phyloP scores from a whole-genome alignment of 2,797 vertebrate species.

The Columba guinea region DNA sequence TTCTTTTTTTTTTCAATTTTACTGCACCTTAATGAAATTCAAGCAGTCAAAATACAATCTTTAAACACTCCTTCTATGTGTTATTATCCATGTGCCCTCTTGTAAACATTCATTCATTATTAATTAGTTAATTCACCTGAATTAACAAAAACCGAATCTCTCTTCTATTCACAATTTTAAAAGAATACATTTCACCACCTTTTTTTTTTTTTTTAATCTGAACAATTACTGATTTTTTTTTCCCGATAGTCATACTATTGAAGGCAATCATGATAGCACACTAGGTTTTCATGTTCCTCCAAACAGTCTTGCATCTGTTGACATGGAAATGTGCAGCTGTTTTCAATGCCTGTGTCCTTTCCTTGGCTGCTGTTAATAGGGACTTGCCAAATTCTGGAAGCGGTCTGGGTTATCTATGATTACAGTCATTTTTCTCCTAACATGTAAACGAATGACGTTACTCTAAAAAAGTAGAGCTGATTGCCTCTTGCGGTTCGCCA shows the following conservation, averaged over 20 bases:
- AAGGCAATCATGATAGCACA: not conserved
- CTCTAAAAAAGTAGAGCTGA: not conserved
- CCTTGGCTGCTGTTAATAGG: not conserved
- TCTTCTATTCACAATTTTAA: not conserved
- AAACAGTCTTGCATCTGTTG: not conserved
- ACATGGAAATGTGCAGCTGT: not conserved
- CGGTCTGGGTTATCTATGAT: not conserved
- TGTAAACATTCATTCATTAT: not conserved
- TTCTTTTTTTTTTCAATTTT: not conserved
- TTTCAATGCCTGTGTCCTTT: not conserved
- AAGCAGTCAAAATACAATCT: not conserved
- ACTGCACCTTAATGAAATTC: not conserved
- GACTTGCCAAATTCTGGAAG: not conserved
- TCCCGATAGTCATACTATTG: not conserved
- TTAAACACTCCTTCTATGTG: not conserved
- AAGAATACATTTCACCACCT: not conserved
- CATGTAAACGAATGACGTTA: not conserved
- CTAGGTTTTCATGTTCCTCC: not conserved
- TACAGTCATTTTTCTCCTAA: conserved; percentile 3
- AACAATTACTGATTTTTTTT: not conserved
- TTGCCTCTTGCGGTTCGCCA: not conserved
- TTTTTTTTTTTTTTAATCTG: not conserved
- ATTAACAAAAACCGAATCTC: not conserved
- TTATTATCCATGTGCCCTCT: not conserved
- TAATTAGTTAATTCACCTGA: not conserved